These are phyloP conservation scores for Neoarius graeffei DNA, from an alignment of 2,113 vertebrate species.

Conservation along the genomic window DNA sequence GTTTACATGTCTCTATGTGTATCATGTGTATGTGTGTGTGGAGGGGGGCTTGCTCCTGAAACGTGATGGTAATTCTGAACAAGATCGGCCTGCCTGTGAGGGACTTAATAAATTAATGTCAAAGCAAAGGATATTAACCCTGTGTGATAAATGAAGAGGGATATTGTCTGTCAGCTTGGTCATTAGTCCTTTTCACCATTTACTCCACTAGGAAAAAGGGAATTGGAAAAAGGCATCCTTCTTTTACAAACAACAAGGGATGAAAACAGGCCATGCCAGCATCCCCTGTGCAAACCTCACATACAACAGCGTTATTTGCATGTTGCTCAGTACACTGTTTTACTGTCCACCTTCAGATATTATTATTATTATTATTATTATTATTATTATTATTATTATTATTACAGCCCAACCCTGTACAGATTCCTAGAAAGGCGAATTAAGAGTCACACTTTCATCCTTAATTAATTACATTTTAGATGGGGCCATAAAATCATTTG, in stretches of 20 bases:
- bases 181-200: constrained; percentile 62
- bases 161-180: constrained; percentile 63
- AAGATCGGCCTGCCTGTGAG: constrained; percentile 57
- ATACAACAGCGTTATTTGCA: background rate
- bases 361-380: background rate
- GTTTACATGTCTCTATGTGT: background rate
- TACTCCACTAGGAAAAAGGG: constrained; percentile 48
- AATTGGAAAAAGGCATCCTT: constrained; percentile 34
- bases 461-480: background rate
- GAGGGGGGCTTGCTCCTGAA: background rate
- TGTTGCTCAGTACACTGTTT: background rate
- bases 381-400: background rate
- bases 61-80: constrained; percentile 41
- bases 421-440: background rate
- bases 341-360: background rate
- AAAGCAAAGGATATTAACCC: constrained; percentile 66
- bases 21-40: background rate
- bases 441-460: background rate
- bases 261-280: background rate
- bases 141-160: constrained; percentile 75
- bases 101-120: constrained; percentile 68
- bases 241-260: constrained; percentile 14
- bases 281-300: background rate
- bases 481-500: background rate
- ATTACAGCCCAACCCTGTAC: background rate